Evolutionary conservation across 2,888 invertebrate genomes (phyloP), one percentile per base, ranked within the genome.

Genomic region (Poecilobothrus nobilitatus): DNA sequence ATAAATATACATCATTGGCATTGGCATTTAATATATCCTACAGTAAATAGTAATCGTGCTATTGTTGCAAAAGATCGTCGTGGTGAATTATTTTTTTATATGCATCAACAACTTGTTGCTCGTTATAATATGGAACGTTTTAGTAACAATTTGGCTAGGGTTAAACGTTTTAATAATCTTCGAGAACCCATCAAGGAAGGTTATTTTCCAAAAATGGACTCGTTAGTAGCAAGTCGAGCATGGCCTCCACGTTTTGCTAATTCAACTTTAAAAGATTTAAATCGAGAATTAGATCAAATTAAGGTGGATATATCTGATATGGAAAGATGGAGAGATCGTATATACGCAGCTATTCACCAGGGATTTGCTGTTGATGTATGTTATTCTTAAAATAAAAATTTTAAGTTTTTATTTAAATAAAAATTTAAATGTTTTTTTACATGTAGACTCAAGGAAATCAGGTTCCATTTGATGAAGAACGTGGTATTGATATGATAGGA

Each of bases 131-230:
- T 83, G 67, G 91, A 91, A 78, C 86, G 92, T 1, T 77, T 91
- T 27, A 27, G 27, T 27, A 27, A 27, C 27, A 27, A 27, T 27
- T 27, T 27, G 27, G 27, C 27, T 4, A 27, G 27, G 5, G 27
- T 27, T 27, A 27, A 27, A 5, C 27, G 27, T 27, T 27, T 27
- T 5, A 27, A 84, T 71, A 85, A 91, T 78, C 86, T 89, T 80
- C 83, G 86, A 1, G 84, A 85, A 12, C 87, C 90, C 6, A 89
- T 92, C 72, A 78, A 79, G 0, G 91, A 92, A 78, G 92, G 87
- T 0, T 92, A 92, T 80, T 92, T 91, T 83, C 89, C 91, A 0
- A 92, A 92, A 80, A 80, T 92, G 75, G 89, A 91, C 80, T 89
- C 89, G 12, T 82, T 88, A 72, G 88, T 90, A 9, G 86, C 91